A percentile compares a stretch with the other conserved stretches of the same genome.
Conservation (phyloP, 2,113 vertebrate genomes). For the Rhinoptilus africanus region DNA sequence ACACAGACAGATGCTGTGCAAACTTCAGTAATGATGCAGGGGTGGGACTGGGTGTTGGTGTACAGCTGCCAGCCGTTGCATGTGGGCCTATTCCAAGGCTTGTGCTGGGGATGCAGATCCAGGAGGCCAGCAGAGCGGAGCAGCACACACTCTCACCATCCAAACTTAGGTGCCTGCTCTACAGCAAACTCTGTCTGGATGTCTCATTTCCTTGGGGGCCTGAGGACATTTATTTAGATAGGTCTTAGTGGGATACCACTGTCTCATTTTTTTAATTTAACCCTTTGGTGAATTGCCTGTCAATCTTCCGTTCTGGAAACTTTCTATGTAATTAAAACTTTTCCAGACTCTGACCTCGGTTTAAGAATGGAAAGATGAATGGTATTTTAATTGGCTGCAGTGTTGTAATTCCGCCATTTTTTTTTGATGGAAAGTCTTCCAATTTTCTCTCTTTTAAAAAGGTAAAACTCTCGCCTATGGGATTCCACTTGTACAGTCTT, state of each 20-base stretch:
- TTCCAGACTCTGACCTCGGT: background rate
- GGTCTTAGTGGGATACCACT: background rate
- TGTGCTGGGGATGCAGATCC: background rate
- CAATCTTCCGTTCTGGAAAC: background rate
- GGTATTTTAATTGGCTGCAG: background rate
- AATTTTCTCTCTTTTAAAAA: slow-evolving; percentile 57
- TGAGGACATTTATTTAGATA: background rate
- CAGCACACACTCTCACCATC: accelerated
- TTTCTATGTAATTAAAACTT: background rate
- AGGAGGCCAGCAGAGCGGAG: background rate
- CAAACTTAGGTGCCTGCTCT: background rate
- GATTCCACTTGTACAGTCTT: slow-evolving; percentile 88
- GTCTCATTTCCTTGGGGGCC: background rate
- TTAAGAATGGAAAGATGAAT: background rate
- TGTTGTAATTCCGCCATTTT: background rate
- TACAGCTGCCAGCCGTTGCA: background rate
- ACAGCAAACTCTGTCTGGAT: background rate
- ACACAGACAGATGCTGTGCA: background rate
- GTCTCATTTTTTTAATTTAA: background rate
- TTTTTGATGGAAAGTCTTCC: background rate
- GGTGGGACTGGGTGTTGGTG: background rate
- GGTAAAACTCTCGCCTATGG: slow-evolving; percentile 95
- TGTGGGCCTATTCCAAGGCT: background rate
- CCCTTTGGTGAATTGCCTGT: background rate
- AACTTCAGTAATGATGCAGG: background rate